Evolutionary conservation across 2,888 invertebrate species (phyloP).

Genomic region (Bhutanitis thaidina): DNA sequence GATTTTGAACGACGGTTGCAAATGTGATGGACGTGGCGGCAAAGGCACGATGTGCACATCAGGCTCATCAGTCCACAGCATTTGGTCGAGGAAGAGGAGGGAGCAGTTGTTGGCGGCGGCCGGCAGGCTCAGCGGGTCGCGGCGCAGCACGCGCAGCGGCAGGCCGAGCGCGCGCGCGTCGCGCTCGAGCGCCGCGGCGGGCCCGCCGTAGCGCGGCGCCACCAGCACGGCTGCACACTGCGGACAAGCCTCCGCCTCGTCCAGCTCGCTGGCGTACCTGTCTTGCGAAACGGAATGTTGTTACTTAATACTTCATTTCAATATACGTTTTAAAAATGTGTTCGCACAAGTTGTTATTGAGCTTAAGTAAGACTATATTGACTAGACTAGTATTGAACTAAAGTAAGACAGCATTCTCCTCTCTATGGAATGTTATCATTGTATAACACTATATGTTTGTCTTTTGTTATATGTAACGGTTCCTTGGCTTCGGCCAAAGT

Average conservation of each 20-base stretch:
- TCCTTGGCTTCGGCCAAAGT: no score
- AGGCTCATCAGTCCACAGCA: conserved; percentile 27
- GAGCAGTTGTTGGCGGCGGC: conserved; percentile 14
- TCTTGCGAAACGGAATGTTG: no score
- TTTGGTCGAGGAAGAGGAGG: conserved; percentile 37
- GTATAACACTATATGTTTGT: no score
- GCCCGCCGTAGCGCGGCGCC: background rate
- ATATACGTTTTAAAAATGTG: no score
- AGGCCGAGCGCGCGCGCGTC: background rate
- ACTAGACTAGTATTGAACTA: no score
- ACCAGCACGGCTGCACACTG: conserved; percentile 5
- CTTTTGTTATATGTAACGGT: no score
- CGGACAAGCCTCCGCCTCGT: conserved; percentile 11
- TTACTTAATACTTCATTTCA: no score
- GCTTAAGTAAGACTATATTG: no score
- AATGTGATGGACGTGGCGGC: conserved; percentile 10
- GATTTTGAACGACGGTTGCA: background rate
- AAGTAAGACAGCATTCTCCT: no score
- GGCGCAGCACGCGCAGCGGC: conserved; percentile 1
- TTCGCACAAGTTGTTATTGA: no score
- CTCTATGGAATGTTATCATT: no score
- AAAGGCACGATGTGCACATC: conserved; percentile 17
- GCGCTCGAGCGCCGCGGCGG: conserved; percentile 1
- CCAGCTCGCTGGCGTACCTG: background rate
- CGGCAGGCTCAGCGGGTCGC: conserved; percentile 9